Percentiles rank a stretch among this genome's conserved stretches.
Conservation (phyloP, 2,797 vertebrate genomes). For the Tamandua tetradactyla region DNA sequence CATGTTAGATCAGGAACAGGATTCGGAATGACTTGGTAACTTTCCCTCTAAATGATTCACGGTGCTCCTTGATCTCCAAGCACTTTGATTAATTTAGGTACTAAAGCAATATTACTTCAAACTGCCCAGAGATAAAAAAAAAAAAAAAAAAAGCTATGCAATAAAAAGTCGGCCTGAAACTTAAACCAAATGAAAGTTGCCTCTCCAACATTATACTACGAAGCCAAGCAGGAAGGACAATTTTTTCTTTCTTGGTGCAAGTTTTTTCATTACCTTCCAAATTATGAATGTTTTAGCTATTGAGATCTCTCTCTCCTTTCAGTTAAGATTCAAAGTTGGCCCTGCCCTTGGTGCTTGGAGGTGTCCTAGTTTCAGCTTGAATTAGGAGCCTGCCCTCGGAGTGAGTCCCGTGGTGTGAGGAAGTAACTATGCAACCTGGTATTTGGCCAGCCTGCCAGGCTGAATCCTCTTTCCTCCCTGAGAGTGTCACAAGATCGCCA, state of each 20-base stretch:
- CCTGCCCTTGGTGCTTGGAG: not conserved
- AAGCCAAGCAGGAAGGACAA: not conserved
- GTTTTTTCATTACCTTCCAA: not conserved
- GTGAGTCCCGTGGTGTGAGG: not conserved
- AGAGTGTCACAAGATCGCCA: not conserved
- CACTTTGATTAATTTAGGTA: not conserved
- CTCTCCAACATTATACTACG: not conserved
- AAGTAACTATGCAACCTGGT: constrained; percentile 47
- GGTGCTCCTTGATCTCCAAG: not conserved
- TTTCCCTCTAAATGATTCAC: not conserved
- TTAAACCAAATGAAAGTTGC: not conserved
- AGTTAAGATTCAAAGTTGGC: not conserved
- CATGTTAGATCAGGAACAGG: not conserved
- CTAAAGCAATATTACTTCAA: not conserved
- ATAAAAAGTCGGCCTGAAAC: not conserved
- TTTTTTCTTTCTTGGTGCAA: not conserved
- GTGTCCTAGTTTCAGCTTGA: not conserved
- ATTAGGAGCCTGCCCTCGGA: not conserved
- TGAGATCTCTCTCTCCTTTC: not conserved
- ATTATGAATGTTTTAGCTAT: not conserved
- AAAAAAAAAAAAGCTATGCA: rapidly evolving
- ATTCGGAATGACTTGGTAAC: not conserved
- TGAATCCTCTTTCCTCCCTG: not conserved
- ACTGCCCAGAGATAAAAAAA: not conserved
- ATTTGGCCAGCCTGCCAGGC: constrained; percentile 39